Evolutionary conservation across 2,888 invertebrate species (phyloP).

Genomic region (Coremacera marginata): DNA sequence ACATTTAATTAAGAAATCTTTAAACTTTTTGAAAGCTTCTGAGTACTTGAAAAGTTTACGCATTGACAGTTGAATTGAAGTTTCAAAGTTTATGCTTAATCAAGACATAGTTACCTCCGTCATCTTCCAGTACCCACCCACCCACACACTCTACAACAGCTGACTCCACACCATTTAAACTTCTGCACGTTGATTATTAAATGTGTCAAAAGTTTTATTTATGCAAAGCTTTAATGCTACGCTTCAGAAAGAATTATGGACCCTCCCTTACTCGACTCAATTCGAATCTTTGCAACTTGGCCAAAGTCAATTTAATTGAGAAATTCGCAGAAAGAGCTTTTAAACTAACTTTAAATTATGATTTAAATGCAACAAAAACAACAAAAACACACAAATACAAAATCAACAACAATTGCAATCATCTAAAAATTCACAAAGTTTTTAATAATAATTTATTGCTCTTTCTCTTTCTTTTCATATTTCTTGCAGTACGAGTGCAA

Average conservation of each 20-base stretch:
- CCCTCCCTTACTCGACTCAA: background rate
- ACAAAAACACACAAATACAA: background rate
- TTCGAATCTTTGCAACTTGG: background rate
- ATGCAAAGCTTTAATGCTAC: background rate
- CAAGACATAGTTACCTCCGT: no score
- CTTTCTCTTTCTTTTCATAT: slow-evolving; percentile 64
- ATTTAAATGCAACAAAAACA: background rate
- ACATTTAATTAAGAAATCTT: no score
- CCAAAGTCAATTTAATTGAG: slow-evolving; percentile 2
- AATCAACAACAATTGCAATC: background rate
- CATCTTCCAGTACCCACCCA: no score
- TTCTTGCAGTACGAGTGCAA: slow-evolving; percentile 95
- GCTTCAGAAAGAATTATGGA: background rate
- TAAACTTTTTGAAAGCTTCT: no score
- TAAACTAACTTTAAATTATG: slow-evolving; percentile 6
- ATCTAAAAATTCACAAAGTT: background rate
- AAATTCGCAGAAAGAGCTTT: slow-evolving; percentile 1
- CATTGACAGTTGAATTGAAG: no score
- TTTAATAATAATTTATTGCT: slow-evolving; percentile 1
- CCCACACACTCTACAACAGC: no score
- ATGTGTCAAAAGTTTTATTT: slow-evolving; percentile 10
- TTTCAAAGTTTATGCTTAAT: no score
- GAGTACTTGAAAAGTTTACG: no score
- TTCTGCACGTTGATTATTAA: slow-evolving; percentile 26
- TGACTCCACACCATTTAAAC: slow-evolving; percentile 13